Percentiles rank a stretch among this genome's conserved stretches.
These are phyloP conservation scores for Struthidea cinerea DNA, from an alignment of 2,113 vertebrate species.

Conservation along the genomic window DNA sequence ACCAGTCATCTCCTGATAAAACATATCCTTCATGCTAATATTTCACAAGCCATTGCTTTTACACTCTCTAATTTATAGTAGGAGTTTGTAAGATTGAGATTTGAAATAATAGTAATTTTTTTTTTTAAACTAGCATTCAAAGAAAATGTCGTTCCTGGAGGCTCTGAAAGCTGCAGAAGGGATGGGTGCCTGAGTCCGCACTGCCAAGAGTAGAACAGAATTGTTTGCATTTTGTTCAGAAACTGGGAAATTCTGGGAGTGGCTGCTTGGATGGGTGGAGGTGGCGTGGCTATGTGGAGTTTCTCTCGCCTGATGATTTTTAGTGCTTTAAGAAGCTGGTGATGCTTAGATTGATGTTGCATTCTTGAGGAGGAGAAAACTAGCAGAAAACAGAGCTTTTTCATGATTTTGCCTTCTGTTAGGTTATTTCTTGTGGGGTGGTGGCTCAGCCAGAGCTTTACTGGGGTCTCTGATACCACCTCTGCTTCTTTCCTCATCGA, in stretches of 20 bases:
- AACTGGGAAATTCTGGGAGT: not conserved
- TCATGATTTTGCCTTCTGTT: not conserved
- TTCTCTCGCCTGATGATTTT: not conserved
- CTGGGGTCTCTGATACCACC: not conserved
- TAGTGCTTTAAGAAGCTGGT: not conserved
- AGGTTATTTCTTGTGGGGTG: not conserved
- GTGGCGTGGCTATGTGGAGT: accelerated
- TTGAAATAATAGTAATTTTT: not conserved
- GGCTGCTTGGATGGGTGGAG: not conserved
- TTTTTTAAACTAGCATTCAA: not conserved
- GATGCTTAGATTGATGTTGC: not conserved
- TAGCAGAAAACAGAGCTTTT: not conserved
- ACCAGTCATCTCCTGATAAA: not conserved
- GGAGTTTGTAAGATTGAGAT: not conserved
- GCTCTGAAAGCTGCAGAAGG: not conserved
- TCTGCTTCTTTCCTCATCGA: not conserved
- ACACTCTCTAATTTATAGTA: not conserved
- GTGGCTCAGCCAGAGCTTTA: not conserved
- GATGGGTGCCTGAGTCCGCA: not conserved
- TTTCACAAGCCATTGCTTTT: not conserved
- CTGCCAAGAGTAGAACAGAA: not conserved
- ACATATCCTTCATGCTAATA: not conserved
- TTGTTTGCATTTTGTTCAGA: not conserved
- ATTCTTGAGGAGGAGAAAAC: not conserved
- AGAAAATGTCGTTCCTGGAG: not conserved